A percentile compares a stretch with the other conserved stretches of the same genome.
Evolutionary conservation across 2,888 invertebrate species (phyloP).

Genomic region (Selenia dentaria): DNA sequence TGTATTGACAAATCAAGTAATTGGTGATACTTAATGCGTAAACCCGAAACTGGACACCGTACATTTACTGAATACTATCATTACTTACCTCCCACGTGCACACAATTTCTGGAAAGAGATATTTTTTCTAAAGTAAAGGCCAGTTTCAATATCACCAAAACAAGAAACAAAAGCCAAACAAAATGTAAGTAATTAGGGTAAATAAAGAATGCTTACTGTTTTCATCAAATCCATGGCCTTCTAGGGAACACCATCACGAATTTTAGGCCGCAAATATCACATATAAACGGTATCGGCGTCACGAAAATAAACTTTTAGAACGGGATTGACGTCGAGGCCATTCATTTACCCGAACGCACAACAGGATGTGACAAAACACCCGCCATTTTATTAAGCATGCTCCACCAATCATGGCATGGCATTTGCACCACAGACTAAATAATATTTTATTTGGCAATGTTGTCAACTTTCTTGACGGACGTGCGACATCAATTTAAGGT

Average conservation of each 20-base stretch:
- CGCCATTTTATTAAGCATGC: slow-evolving; percentile 63
- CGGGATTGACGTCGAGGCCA: slow-evolving; percentile 75
- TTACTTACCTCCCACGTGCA: slow-evolving; percentile 83
- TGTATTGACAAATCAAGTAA: slow-evolving; percentile 81
- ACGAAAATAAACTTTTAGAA: slow-evolving; percentile 67
- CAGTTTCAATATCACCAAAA: slow-evolving; percentile 84
- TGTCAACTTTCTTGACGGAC: no score
- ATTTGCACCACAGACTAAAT: slow-evolving; percentile 48
- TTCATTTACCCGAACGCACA: slow-evolving; percentile 71
- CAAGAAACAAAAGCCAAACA: slow-evolving; percentile 85
- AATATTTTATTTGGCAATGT: no score
- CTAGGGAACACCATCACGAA: slow-evolving; percentile 83
- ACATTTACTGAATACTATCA: slow-evolving; percentile 66
- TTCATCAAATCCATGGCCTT: slow-evolving; percentile 86
- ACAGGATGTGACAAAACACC: slow-evolving; percentile 81
- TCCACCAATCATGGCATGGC: slow-evolving; percentile 54
- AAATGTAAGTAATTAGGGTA: slow-evolving; percentile 60
- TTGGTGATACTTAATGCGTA: slow-evolving; percentile 58
- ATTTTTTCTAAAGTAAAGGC: slow-evolving; percentile 85
- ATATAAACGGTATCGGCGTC: slow-evolving; percentile 63
- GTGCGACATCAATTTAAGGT: no score
- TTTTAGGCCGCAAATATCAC: slow-evolving; percentile 69
- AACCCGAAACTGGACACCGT: slow-evolving; percentile 69
- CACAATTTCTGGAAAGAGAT: slow-evolving; percentile 84
- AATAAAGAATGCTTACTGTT: slow-evolving; percentile 77